Conservation (phyloP, 2,113 vertebrate species). For the Pionites leucogaster region DNA sequence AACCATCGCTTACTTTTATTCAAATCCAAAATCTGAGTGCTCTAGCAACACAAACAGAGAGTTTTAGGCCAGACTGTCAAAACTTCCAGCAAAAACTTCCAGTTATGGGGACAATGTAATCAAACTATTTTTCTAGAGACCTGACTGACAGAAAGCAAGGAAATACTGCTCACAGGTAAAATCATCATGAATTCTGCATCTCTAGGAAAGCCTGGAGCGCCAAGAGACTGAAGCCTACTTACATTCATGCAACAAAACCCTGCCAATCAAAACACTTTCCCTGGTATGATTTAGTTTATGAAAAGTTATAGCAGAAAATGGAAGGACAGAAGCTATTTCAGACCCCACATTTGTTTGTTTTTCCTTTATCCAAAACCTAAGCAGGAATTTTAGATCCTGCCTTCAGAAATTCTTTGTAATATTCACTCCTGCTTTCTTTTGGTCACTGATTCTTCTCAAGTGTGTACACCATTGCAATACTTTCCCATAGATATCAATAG, state of each 20-base stretch:
- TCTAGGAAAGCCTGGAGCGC: not conserved
- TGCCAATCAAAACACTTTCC: not conserved
- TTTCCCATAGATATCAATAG: not conserved
- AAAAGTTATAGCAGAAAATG: not conserved
- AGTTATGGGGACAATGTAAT: fast-evolving
- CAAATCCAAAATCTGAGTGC: not conserved
- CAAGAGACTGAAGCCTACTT: not conserved
- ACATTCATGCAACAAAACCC: not conserved
- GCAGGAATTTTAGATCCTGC: not conserved
- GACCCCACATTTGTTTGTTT: not conserved
- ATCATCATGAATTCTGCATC: not conserved
- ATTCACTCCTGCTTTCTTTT: not conserved
- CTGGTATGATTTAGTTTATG: not conserved
- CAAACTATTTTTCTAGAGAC: not conserved
- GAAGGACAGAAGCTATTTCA: not conserved
- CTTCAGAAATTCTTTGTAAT: not conserved
- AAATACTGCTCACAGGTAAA: not conserved
- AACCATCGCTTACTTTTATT: not conserved
- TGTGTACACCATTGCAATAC: not conserved
- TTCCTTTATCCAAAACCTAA: not conserved
- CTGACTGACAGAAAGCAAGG: not conserved
- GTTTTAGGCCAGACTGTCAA: not conserved
- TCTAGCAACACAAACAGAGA: not conserved
- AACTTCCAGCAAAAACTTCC: not conserved
- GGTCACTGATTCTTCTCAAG: not conserved